Conservation (phyloP, 2,888 invertebrate genomes). For the Alcis repandata region DNA sequence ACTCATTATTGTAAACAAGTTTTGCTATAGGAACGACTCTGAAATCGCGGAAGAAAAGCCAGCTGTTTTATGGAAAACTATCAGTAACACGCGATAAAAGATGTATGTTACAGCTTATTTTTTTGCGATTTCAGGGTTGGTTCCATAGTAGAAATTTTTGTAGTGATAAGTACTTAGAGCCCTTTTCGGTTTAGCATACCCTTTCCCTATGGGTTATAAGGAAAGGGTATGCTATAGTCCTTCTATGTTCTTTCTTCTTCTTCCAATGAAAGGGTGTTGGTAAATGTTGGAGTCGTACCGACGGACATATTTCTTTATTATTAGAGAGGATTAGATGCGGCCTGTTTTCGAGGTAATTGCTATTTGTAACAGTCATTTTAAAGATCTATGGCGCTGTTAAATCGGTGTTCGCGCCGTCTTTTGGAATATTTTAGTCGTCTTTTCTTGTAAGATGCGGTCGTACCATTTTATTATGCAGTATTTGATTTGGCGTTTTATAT, state of each 20-base stretch:
- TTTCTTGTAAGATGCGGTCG: conserved; percentile 21
- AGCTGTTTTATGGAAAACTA: too few relatives aligned
- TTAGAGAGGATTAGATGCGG: conserved; percentile 50
- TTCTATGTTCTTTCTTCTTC: background rate
- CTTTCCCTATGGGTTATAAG: too few relatives aligned
- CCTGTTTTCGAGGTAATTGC: conserved; percentile 57
- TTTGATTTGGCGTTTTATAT: background rate
- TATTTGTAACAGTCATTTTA: conserved; percentile 65
- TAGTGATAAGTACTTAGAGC: too few relatives aligned
- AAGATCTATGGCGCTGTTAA: conserved; percentile 55
- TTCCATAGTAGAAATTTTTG: too few relatives aligned
- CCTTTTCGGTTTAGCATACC: too few relatives aligned
- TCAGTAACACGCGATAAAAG: too few relatives aligned
- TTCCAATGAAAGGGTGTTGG: conserved; percentile 55
- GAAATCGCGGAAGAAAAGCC: too few relatives aligned
- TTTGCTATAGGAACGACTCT: too few relatives aligned
- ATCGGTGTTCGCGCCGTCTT: conserved; percentile 37
- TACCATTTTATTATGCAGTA: conserved; percentile 18
- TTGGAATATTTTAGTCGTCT: conserved; percentile 34
- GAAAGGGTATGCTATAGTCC: too few relatives aligned
- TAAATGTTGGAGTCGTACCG: conserved; percentile 41
- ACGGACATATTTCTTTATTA: conserved; percentile 59
- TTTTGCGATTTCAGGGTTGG: too few relatives aligned
- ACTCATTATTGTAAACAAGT: too few relatives aligned
- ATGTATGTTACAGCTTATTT: too few relatives aligned